phyloP scores from a whole-genome alignment of 1,140 invertebrate species.

The Pomacea maculata region DNA sequence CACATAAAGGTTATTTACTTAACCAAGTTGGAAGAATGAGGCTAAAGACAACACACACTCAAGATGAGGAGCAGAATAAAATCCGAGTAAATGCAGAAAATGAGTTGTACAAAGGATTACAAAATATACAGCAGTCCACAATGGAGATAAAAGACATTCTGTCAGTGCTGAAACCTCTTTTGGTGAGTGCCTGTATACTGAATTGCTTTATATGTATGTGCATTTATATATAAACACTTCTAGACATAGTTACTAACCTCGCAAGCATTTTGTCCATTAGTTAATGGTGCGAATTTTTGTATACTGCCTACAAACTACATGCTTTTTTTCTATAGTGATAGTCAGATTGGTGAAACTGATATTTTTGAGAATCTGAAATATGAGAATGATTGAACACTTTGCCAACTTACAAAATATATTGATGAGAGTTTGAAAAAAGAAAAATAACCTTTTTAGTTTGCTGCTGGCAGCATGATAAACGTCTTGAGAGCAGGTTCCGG shows the following conservation, averaged over 20 bases:
- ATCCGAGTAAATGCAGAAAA: slow-evolving; percentile 37
- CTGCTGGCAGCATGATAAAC: slow-evolving; percentile 39
- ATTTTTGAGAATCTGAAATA: too few relatives aligned
- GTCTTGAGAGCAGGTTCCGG: slow-evolving; percentile 45
- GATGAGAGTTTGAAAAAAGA: background rate
- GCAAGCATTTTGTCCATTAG: too few relatives aligned
- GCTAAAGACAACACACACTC: slow-evolving; percentile 15
- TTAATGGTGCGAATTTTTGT: too few relatives aligned
- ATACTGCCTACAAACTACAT: too few relatives aligned
- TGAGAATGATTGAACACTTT: background rate
- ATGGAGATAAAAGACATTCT: slow-evolving; percentile 50
- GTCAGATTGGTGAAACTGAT: too few relatives aligned
- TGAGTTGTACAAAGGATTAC: slow-evolving; percentile 42
- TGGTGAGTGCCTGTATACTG: slow-evolving; percentile 34
- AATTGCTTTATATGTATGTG: slow-evolving; percentile 1
- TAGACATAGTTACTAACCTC: too few relatives aligned
- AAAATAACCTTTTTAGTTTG: background rate
- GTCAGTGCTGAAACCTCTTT: slow-evolving; percentile 39
- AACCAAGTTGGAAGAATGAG: slow-evolving; percentile 31
- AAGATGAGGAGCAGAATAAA: slow-evolving; percentile 14
- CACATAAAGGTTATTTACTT: slow-evolving; percentile 32
- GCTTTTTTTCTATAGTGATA: too few relatives aligned
- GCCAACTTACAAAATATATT: background rate
- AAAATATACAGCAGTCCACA: slow-evolving; percentile 45
- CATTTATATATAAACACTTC: background rate